Base-by-base conservation (phyloP, 2,113 vertebrate species). In the Eulacestoma nigropectus region DNA sequence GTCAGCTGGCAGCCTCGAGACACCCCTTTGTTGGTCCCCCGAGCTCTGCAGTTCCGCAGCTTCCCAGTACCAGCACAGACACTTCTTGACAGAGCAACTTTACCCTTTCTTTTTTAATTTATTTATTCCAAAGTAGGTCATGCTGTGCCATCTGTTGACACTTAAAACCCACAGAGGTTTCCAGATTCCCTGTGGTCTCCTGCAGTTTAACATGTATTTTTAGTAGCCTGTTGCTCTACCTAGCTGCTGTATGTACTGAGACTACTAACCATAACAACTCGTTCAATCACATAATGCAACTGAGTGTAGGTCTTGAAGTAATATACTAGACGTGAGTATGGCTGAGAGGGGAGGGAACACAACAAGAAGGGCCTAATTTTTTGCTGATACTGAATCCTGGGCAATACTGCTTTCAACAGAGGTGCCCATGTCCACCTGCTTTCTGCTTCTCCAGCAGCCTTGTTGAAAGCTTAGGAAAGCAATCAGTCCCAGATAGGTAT, bases 91-190 rank as follows among this genome's bases (percentile, higher is more conserved):
- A 84, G 37, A 80, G 59, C 73, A 78, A 76, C 46, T 81, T 55
- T 4, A 62, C 72, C 59, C 68, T 42, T 69, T 21, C 35, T 69
- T 57, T 87, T 41, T 37, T 6, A 25, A 62, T 19, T 49, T 77
- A 59, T 90, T 86, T 86, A 47, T 91, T 69, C 33, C 35, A 32
- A 93, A 95, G 68, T 92, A 95, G 94, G 93, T 87, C 89, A 47
- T 59, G 22, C 63, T 25, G 8, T 88, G 82, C 87, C 90, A 79
- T 90, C 85, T 85, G 76, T 39, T 86, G 83, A 65, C 83, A 29
- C 33, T 88, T 74, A 23, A 60, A 78, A 89, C 37, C 37, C 18
- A 37, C 42, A 11, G 55, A 87, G 72, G 30, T 53, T 91, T 92
- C 50, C 67, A 57, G 68, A 64, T 77, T 67, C 80, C 72, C 76